These are phyloP conservation scores for Sclerurus mexicanus DNA, from an alignment of 2,113 vertebrate genomes.

Conservation along the genomic window DNA sequence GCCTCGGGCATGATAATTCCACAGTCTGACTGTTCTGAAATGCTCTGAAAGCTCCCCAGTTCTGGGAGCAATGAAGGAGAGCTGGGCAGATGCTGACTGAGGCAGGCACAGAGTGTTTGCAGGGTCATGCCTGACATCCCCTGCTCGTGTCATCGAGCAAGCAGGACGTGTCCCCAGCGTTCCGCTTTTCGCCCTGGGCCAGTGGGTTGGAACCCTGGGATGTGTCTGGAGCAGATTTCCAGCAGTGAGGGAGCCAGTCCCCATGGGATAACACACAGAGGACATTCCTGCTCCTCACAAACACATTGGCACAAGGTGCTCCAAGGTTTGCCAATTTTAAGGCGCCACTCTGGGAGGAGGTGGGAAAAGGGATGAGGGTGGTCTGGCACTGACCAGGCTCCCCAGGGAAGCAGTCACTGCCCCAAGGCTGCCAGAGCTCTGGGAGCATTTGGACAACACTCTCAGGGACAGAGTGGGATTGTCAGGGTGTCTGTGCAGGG, in stretches of 20 bases:
- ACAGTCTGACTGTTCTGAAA: too few relatives aligned
- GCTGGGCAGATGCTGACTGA: not conserved
- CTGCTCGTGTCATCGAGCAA: not conserved
- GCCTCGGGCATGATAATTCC: accelerated
- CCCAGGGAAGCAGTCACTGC: not conserved
- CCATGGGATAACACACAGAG: not conserved
- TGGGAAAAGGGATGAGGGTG: not conserved
- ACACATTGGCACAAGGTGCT: not conserved
- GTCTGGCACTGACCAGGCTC: not conserved
- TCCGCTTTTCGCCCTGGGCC: accelerated
- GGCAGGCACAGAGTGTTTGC: not conserved
- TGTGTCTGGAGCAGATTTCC: not conserved
- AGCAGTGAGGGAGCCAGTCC: not conserved
- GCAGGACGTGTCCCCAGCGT: accelerated
- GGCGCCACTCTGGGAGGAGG: not conserved
- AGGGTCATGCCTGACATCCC: not conserved
- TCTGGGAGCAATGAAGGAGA: not conserved
- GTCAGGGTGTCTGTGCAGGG: not conserved
- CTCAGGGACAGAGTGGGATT: not conserved
- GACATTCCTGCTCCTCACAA: not conserved
- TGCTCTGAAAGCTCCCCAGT: not conserved
- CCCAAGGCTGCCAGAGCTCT: not conserved
- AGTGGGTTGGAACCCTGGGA: not conserved
- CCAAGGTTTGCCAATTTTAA: not conserved
- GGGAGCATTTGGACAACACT: not conserved